phyloP scores from a whole-genome alignment of 2,888 invertebrate species.

The Diadegma fenestrale region DNA sequence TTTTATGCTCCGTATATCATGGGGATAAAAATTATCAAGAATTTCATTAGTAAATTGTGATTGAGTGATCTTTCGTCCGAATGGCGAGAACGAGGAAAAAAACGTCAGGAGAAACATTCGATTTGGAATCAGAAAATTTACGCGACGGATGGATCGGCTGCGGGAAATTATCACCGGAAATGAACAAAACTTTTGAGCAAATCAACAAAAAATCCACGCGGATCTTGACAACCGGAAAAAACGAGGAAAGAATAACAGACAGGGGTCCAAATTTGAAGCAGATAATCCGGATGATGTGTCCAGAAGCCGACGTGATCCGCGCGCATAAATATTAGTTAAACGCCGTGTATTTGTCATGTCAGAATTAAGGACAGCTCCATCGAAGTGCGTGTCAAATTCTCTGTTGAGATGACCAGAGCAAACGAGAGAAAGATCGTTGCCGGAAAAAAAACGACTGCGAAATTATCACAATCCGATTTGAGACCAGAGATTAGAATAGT shows the following conservation, averaged over 20 bases:
- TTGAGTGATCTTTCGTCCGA: background rate
- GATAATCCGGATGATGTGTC: slow-evolving; percentile 80
- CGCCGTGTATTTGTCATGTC: slow-evolving; percentile 80
- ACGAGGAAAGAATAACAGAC: slow-evolving; percentile 66
- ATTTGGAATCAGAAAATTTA: background rate
- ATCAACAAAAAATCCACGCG: background rate
- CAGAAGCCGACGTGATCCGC: slow-evolving; percentile 82
- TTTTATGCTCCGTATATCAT: background rate
- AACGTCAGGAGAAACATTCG: background rate
- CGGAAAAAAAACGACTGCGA: background rate
- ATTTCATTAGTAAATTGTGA: background rate
- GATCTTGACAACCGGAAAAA: background rate
- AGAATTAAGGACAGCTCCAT: slow-evolving; percentile 74
- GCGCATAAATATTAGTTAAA: slow-evolving; percentile 82
- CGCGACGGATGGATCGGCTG: background rate
- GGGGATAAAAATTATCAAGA: background rate
- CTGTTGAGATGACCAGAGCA: background rate
- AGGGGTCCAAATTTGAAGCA: slow-evolving; percentile 74
- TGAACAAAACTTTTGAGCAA: background rate
- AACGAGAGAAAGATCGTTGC: background rate
- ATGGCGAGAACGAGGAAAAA: background rate
- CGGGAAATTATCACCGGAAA: background rate
- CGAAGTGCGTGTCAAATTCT: slow-evolving; percentile 50
- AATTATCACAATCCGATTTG: background rate
- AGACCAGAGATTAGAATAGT: slow-evolving; percentile 53